Conservation (phyloP, 2,113 vertebrate species). For the Cynocephalus volans region DNA sequence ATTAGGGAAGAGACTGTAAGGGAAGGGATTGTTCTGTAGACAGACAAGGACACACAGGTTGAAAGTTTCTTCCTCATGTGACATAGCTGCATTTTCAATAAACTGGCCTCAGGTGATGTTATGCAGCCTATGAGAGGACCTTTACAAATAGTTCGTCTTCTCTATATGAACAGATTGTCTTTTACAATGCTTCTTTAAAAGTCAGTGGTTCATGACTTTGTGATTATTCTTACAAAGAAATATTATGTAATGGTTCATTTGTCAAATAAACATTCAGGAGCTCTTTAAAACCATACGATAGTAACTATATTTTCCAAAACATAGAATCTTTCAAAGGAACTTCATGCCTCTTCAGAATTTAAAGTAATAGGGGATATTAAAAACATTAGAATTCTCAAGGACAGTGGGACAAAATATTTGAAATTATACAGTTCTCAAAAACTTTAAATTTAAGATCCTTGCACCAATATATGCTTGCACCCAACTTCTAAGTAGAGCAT, state of each 20-base stretch:
- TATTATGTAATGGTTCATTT: constrained; percentile 9
- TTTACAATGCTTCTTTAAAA: constrained; percentile 6
- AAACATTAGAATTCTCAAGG: not conserved
- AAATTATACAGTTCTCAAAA: constrained; percentile 32
- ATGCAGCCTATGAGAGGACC: not conserved
- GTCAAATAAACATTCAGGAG: not conserved
- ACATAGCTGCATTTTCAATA: constrained; percentile 42
- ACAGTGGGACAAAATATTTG: constrained; percentile 19
- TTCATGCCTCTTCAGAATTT: constrained; percentile 16
- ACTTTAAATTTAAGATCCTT: constrained; percentile 14
- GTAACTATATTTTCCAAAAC: not conserved
- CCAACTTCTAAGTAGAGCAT: not conserved
- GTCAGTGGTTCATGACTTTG: not conserved
- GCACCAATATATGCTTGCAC: not conserved
- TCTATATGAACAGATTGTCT: not conserved
- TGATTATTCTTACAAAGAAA: constrained; percentile 26
- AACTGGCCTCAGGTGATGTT: not conserved
- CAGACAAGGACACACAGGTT: not conserved
- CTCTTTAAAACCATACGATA: constrained; percentile 1
- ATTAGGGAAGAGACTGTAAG: not conserved
- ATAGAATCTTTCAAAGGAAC: not conserved
- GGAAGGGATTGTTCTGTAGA: not conserved
- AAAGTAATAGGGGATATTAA: constrained; percentile 25
- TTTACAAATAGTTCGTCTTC: not conserved
- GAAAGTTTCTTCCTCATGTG: constrained; percentile 3